phyloP scores from a whole-genome alignment of 2,888 invertebrate species.

The Ceratothoa steindachneri region DNA sequence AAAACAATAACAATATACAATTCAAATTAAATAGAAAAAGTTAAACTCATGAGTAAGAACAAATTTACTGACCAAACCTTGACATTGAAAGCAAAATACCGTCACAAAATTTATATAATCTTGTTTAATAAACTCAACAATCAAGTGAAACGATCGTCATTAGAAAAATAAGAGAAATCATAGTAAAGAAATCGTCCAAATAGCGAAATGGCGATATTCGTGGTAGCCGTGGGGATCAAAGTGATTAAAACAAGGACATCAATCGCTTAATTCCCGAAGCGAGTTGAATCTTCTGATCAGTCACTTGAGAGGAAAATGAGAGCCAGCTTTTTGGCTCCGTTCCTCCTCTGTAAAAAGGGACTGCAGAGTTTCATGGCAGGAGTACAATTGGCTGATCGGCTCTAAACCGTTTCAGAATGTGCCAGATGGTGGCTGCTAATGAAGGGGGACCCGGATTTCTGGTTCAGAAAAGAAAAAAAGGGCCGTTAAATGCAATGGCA shows the following conservation, averaged over 20 bases:
- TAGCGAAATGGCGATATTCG: background rate
- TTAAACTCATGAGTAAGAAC: too few species aligned
- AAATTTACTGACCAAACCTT: too few species aligned
- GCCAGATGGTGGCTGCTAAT: constrained; percentile 2
- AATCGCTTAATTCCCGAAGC: background rate
- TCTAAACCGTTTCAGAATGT: constrained; percentile 7
- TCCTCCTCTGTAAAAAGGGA: background rate
- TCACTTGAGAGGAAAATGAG: background rate
- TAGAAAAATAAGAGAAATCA: too few species aligned
- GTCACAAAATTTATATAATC: too few species aligned
- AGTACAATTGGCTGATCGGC: constrained; percentile 5
- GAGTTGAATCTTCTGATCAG: background rate
- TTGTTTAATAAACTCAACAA: too few species aligned
- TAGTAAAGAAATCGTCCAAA: background rate
- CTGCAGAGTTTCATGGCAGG: background rate
- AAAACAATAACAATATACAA: too few species aligned
- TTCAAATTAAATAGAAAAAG: too few species aligned
- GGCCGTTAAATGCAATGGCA: background rate
- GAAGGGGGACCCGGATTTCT: background rate
- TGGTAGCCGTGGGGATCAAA: background rate
- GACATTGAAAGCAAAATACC: too few species aligned
- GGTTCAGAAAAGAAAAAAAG: background rate
- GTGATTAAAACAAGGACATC: background rate
- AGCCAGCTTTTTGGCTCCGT: background rate
- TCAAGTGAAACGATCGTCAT: too few species aligned